A percentile compares a stretch with the other conserved stretches of the same genome.
Evolutionary conservation across 2,888 invertebrate species (phyloP).

Genomic region (Cheilosia pagana): DNA sequence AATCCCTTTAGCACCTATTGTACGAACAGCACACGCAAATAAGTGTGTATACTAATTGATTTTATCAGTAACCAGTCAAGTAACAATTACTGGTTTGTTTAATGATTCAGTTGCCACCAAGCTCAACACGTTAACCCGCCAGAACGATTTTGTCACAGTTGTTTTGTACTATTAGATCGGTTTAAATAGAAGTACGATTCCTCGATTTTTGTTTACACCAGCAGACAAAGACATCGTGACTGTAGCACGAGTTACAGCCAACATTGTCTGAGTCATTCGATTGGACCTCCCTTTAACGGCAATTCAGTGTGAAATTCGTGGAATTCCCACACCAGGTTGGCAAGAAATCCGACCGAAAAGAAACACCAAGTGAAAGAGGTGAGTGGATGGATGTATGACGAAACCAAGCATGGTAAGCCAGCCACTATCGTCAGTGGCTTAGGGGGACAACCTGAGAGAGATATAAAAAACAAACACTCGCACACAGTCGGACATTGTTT

Average conservation of each 20-base stretch:
- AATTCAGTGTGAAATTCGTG: conserved; percentile 44
- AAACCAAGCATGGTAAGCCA: background rate
- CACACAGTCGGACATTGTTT: conserved; percentile 13
- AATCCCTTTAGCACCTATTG: too few species aligned
- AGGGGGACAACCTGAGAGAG: background rate
- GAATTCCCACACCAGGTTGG: conserved; percentile 42
- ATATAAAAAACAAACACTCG: conserved; percentile 12
- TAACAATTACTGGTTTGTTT: conserved; percentile 33
- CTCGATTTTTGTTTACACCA: conserved; percentile 41
- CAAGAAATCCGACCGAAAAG: conserved; percentile 41
- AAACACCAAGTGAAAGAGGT: conserved; percentile 29
- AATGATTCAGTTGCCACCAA: conserved; percentile 47
- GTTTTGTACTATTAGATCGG: conserved; percentile 24
- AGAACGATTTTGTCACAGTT: background rate
- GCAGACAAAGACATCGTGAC: conserved; percentile 58
- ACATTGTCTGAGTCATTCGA: conserved; percentile 54
- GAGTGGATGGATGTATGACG: conserved; percentile 8
- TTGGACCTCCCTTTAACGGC: conserved; percentile 61
- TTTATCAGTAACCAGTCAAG: background rate
- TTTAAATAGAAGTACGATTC: conserved; percentile 48
- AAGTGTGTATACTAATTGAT: too few species aligned
- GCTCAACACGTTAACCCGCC: conserved; percentile 16
- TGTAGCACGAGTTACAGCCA: conserved; percentile 37
- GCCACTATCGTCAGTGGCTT: background rate
- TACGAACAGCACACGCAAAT: too few species aligned